A percentile compares a stretch with the other conserved stretches of the same genome.
phyloP scores from a whole-genome alignment of 2,113 vertebrate genomes.

The Petrocephalus microphthalmus region DNA sequence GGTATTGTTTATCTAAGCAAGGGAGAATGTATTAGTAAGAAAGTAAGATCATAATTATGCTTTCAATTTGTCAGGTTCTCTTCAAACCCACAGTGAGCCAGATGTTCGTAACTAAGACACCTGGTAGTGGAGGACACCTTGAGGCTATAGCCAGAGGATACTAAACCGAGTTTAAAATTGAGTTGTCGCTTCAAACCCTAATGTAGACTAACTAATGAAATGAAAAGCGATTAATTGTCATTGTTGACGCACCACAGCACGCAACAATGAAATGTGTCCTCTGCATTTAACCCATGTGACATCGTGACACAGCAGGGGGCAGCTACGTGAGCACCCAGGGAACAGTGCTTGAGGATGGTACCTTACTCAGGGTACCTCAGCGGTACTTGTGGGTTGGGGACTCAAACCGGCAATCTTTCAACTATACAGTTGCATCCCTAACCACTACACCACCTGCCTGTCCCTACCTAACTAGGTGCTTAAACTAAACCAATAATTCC shows the following conservation, averaged over 20 bases:
- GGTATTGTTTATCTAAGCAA: neutral
- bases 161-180: neutral
- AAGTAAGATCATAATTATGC: neutral
- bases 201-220: neutral
- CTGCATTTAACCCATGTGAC: too few species aligned
- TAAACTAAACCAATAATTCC: neutral
- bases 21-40: neutral
- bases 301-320: too few species aligned
- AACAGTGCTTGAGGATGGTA: too few species aligned
- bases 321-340: too few species aligned
- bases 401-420: too few species aligned
- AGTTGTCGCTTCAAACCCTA: neutral
- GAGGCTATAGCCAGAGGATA: neutral
- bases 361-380: too few species aligned
- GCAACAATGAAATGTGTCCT: too few species aligned
- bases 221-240: too few species aligned
- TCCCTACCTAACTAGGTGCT: neutral
- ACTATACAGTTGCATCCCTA: too few species aligned
- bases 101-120: neutral
- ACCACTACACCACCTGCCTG: too few species aligned
- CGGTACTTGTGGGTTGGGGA: too few species aligned
- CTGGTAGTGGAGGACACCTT: neutral
- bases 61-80: neutral
- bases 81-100: neutral
- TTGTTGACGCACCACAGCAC: too few species aligned